These are phyloP conservation scores for Cynoglossus semilaevis DNA, from an alignment of 2,113 vertebrate genomes.

Conservation along the genomic window DNA sequence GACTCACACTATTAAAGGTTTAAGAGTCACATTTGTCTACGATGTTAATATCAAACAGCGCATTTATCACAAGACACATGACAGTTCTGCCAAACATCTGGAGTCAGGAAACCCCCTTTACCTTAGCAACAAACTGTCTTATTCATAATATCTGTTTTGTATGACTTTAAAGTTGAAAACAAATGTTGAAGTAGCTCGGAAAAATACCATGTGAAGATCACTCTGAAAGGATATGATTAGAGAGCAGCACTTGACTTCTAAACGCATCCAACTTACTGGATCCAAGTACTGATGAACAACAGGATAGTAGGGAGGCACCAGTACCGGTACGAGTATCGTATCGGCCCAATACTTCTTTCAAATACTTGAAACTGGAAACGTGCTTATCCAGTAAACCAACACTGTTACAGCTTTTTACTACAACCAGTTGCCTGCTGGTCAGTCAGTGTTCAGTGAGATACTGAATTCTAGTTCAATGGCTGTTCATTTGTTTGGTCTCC, in stretches of 20 bases:
- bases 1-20: slow-evolving; percentile 14
- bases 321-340: too few relatives aligned
- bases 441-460: too few relatives aligned
- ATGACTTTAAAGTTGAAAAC: slow-evolving; percentile 36
- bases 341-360: too few relatives aligned
- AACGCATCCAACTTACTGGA: slow-evolving; percentile 11
- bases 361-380: too few relatives aligned
- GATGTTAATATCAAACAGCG: slow-evolving; percentile 21
- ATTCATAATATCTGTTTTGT: slow-evolving; percentile 16
- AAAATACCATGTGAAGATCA: slow-evolving; percentile 35
- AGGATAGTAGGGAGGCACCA: too few relatives aligned
- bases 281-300: background rate
- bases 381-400: too few relatives aligned
- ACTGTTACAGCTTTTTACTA: too few relatives aligned
- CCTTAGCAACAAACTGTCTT: slow-evolving; percentile 17
- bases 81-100: slow-evolving; percentile 46
- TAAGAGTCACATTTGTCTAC: slow-evolving; percentile 32
- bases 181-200: slow-evolving; percentile 17
- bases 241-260: slow-evolving; percentile 9
- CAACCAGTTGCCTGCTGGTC: too few relatives aligned
- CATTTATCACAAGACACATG: slow-evolving; percentile 19
- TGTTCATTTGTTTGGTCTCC: too few relatives aligned
- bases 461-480: too few relatives aligned
- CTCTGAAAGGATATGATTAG: slow-evolving; percentile 25
- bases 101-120: slow-evolving; percentile 25